These are phyloP conservation scores for Spialia ferax DNA, from an alignment of 2,888 invertebrate genomes.

Conservation along the genomic window DNA sequence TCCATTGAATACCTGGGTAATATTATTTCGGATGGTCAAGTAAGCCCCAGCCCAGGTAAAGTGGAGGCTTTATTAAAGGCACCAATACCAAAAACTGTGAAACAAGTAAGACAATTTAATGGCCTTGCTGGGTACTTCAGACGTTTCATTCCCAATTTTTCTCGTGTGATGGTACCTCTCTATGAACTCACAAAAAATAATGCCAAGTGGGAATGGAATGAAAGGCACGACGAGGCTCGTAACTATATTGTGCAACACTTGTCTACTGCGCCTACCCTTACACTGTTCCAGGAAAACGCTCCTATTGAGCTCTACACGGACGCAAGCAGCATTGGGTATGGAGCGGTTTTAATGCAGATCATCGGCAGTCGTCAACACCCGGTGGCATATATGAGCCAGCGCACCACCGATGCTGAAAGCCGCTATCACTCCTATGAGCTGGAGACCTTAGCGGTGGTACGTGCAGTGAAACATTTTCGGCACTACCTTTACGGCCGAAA, in stretches of 20 bases:
- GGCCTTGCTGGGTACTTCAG: not conserved
- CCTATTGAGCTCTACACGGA: not conserved
- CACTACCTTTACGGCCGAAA: constrained; percentile 47
- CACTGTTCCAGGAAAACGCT: not conserved
- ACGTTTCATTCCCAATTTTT: not conserved
- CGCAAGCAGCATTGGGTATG: not conserved
- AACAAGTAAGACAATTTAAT: not conserved
- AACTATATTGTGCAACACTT: not conserved
- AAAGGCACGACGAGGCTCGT: not conserved
- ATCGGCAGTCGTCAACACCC: not conserved
- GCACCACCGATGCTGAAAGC: not conserved
- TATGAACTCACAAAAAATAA: not conserved
- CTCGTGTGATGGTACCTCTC: not conserved
- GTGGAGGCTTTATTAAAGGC: not conserved
- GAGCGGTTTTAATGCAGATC: not conserved
- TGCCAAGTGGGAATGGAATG: not conserved
- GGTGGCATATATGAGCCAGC: not conserved
- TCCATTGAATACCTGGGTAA: constrained; percentile 1
- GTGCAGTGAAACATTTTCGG: constrained; percentile 48
- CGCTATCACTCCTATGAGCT: too few relatives aligned
- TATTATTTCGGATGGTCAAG: constrained; percentile 1
- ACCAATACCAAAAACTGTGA: not conserved
- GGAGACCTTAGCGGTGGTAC: too few relatives aligned
- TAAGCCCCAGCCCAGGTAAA: not conserved
- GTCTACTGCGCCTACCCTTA: constrained; percentile 1